Evolutionary conservation across 2,888 invertebrate genomes (phyloP).

Genomic region (Volucella zonaria): DNA sequence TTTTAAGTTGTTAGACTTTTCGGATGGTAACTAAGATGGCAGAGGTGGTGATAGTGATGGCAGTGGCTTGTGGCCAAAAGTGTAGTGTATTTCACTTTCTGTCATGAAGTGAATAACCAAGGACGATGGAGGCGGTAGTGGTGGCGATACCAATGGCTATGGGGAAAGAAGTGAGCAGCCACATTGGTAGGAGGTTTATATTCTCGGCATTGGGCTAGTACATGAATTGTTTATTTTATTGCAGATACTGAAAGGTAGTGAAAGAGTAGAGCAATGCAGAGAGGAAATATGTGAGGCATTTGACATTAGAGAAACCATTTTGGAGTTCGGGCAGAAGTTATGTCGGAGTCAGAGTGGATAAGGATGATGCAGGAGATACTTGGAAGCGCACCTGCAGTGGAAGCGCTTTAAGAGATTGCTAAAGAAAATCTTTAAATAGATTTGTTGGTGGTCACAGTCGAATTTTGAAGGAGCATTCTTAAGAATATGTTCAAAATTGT

Average conservation of each 20-base stretch:
- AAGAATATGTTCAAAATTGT: too few relatives aligned
- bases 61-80: conserved; percentile 53
- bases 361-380: too few relatives aligned
- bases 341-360: neutral
- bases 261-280: neutral
- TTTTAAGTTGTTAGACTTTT: conserved; percentile 30
- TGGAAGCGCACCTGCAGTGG: too few relatives aligned
- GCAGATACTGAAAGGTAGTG: conserved; percentile 23
- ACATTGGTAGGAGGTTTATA: conserved; percentile 60
- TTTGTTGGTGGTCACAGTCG: too few relatives aligned
- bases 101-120: conserved; percentile 68
- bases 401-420: too few relatives aligned
- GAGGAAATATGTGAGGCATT: conserved; percentile 4
- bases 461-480: too few relatives aligned
- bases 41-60: conserved; percentile 4
- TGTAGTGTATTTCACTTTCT: conserved; percentile 67
- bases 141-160: conserved; percentile 16
- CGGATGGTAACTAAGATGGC: neutral
- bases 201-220: conserved; percentile 8
- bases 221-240: conserved; percentile 69
- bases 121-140: conserved; percentile 34
- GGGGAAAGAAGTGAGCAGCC: conserved; percentile 36
- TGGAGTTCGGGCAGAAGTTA: neutral
- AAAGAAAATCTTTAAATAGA: too few relatives aligned
- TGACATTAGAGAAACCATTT: conserved; percentile 14